Conservation (phyloP, 1,140 invertebrate genomes). For the Psix sp. region DNA sequence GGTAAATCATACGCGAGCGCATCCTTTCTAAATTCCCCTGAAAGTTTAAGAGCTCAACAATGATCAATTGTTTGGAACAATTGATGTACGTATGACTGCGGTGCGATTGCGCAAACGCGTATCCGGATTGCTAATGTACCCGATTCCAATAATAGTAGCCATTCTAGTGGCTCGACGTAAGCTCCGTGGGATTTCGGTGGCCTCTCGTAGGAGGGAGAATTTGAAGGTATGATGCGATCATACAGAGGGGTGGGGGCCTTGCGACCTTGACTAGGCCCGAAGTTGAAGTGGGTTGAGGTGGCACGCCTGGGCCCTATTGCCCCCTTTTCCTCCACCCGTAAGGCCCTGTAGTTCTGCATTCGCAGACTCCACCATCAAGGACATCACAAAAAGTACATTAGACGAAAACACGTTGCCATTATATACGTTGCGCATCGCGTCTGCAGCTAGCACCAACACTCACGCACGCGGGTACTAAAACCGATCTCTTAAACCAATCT, state of each 20-base stretch:
- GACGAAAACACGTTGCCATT: conserved; percentile 77
- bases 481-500: conserved; percentile 49
- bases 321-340: conserved; percentile 57
- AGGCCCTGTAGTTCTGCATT: conserved; percentile 76
- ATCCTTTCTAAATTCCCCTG: conserved; percentile 56
- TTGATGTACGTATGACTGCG: conserved; percentile 37
- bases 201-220: conserved; percentile 45
- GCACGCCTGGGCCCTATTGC: conserved; percentile 67
- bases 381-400: conserved; percentile 78
- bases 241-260: conserved; percentile 36
- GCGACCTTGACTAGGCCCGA: conserved; percentile 75
- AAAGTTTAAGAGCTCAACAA: conserved; percentile 37
- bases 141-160: too few species aligned
- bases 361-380: conserved; percentile 78
- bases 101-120: conserved; percentile 46
- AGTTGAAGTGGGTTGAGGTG: conserved; percentile 74
- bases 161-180: too few species aligned
- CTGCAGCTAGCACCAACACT: conserved; percentile 58
- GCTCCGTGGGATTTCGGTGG: conserved; percentile 56
- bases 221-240: conserved; percentile 56
- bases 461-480: conserved; percentile 35
- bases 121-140: conserved; percentile 42
- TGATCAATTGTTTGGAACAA: conserved; percentile 56
- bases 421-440: conserved; percentile 67
- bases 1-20: conserved; percentile 39